Base-by-base conservation (phyloP, 2,113 vertebrate genomes). In the Macrotis lagotis region DNA sequence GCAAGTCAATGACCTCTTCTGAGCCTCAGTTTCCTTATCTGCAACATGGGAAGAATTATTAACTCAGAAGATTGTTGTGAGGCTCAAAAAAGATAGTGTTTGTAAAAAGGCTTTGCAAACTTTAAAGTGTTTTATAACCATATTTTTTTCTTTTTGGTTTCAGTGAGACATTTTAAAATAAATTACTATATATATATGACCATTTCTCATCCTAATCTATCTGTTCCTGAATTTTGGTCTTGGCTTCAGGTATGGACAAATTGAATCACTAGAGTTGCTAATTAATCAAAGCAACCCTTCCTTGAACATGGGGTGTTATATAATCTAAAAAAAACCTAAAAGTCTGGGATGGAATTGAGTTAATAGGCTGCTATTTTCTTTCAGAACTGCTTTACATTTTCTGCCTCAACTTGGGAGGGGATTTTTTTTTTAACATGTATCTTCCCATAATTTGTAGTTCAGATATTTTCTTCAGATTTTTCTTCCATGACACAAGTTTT, bases 191-290 rank as follows among this genome's bases (percentile, higher is more conserved):
- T 83, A 0, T 83, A 50, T 14, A 91, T 55, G 53, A 12, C 22
- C 25, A 94, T 94, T 1, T 12, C 92, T 90, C 90, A 48, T 92
- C 50, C 3, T 93, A 44, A 10, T 83, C 94, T 94, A 91, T 59
- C 5, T 89, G 50, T 92, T 94, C 1, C 9, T 91, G 90, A 95
- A 50, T 28, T 26, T 8, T 11, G 26, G 88, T 16, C 28, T 92
- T 59, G 50, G 0, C 44, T 88, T 83, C 26, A 95, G 28, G 47
- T 25, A 44, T 8, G 44, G 50, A 37, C 44, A 91, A 66, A 48
- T 6, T 51, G 47, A 47, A 74, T 93, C 50, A 91, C 93, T 24
- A 48, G 4, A 93, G 91, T 91, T 94, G 8, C 47, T 89, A 7
- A 94, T 90, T 52, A 91, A 91, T 92, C 50, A 25, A 83, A 0